Base-by-base conservation (phyloP, 2,113 vertebrate genomes). In the Myotis davidii region DNA sequence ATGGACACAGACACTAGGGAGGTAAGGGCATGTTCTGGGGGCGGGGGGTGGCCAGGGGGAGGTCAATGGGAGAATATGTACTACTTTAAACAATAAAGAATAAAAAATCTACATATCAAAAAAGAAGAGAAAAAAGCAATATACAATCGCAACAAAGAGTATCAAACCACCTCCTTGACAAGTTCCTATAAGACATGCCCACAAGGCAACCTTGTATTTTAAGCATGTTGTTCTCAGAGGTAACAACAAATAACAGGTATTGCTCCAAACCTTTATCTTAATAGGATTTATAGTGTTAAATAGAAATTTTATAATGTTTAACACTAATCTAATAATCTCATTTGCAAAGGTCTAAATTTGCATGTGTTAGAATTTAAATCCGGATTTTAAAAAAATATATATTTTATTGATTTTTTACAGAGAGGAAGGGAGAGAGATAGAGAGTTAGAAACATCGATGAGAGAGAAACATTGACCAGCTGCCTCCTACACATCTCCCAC, bases 321-420 rank as follows among this genome's bases (percentile, higher is more conserved):
- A 52, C 23, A 48, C 18, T 59, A 56, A 50, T 42, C 11, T 83
- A 94, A 86, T 84, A 83, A 64, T 84, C 50, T 90, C 29, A 92
- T 90, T 88, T 89, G 48, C 39, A 90, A 50, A 95, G n/a, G 4
- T 67, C 45, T 83, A 91, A 61, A 87, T 96, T 94, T 94, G 37
- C 65, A 84, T 81, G 21, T 79, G 39, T 65, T 94, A 65, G 25
- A 79, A 91, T 83, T 86, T 61, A 93, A 96, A 93, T 87, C 9
- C 39, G 59, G 20, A 86, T 85, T 82, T 92, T 81, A 70, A 92
- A 76, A n/a, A n/a, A n/a, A n/a, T n/a, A n/a, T n/a, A n/a, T n/a
- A n/a, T n/a, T n/a, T n/a, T n/a, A n/a, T n/a, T n/a, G n/a, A n/a
- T n/a, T n/a, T n/a, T n/a, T n/a, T n/a, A n/a, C n/a, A n/a, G n/a